These are phyloP conservation scores for Murina feae DNA, from an alignment of 2,113 vertebrate genomes.

Conservation along the genomic window DNA sequence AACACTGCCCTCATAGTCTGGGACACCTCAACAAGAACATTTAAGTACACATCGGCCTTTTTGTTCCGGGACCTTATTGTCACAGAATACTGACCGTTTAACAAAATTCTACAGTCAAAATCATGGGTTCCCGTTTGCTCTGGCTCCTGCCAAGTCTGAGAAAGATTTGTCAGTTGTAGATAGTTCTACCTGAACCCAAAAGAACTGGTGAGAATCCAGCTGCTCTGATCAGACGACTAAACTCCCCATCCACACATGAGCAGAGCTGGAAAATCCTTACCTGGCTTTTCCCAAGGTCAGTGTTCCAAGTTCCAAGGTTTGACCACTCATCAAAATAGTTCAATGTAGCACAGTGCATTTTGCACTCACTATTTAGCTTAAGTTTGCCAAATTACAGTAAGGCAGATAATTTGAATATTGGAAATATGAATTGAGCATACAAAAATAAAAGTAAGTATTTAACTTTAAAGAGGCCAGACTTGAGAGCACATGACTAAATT, in stretches of 20 bases:
- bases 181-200: neutral
- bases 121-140: neutral
- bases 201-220: neutral
- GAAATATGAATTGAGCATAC: neutral
- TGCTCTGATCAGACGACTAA: neutral
- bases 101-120: neutral
- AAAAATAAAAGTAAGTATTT: neutral
- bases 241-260: neutral
- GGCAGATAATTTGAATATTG: neutral
- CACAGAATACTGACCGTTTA: neutral
- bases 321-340: neutral
- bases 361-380: neutral
- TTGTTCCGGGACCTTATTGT: neutral
- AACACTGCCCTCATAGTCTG: neutral
- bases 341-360: neutral
- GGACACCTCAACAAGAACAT: neutral
- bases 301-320: neutral
- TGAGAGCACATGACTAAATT: neutral
- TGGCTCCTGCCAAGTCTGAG: neutral
- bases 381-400: neutral
- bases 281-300: neutral
- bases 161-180: neutral
- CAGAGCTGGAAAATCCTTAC: neutral
- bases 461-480: conserved; percentile 2
- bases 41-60: neutral